phyloP scores from a whole-genome alignment of 2,888 invertebrate genomes.

The Meganola albula region DNA sequence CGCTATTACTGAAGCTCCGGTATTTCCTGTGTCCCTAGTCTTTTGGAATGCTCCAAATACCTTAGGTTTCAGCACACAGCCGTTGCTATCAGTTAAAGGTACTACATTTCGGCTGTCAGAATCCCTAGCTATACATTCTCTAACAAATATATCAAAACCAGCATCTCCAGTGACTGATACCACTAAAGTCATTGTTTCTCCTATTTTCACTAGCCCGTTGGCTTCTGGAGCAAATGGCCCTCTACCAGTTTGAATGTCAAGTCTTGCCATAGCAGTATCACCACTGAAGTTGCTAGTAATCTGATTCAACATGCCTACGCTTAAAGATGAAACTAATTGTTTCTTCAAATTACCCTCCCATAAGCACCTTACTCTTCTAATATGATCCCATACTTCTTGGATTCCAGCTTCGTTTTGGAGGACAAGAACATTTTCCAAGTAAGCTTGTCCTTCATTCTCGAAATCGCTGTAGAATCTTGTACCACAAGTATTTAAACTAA shows the following conservation, averaged over 20 bases:
- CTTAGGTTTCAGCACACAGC: conserved; percentile 88
- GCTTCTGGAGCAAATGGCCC: conserved; percentile 88
- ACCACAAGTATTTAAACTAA: conserved; percentile 85
- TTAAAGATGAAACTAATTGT: conserved; percentile 83
- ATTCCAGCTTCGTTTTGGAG: conserved; percentile 88
- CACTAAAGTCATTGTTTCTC: conserved; percentile 88
- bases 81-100: conserved; percentile 84
- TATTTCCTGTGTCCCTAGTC: conserved; percentile 84
- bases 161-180: conserved; percentile 88
- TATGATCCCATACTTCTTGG: conserved; percentile 87
- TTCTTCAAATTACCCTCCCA: conserved; percentile 90
- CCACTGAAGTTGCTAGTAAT: conserved; percentile 90
- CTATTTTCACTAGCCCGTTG: conserved; percentile 87
- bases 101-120: conserved; percentile 81
- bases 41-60: conserved; percentile 90
- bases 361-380: conserved; percentile 85
- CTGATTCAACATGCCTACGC: conserved; percentile 87
- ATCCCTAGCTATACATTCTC: conserved; percentile 86
- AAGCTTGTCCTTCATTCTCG: conserved; percentile 85
- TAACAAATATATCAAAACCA: conserved; percentile 86
- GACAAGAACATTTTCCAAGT: conserved; percentile 87
- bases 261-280: conserved; percentile 87
- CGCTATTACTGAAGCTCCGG: conserved; percentile 85
- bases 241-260: conserved; percentile 86
- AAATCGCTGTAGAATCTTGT: conserved; percentile 88